Evolutionary conservation across 1,140 invertebrate species (phyloP).

Genomic region (Drosophila orena): DNA sequence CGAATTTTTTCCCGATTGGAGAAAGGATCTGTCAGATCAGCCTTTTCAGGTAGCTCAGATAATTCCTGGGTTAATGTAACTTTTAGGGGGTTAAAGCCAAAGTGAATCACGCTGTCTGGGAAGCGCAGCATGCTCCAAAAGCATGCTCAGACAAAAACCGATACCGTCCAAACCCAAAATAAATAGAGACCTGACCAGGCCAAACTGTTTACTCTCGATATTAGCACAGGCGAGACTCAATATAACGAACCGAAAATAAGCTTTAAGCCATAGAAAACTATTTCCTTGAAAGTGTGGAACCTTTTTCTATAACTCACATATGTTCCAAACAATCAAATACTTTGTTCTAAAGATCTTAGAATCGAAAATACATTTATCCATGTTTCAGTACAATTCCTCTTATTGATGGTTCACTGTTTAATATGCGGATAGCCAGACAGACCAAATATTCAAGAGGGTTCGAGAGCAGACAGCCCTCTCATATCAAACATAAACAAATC

Average conservation of each 20-base stretch:
- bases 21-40: no score
- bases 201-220: conserved; percentile 37
- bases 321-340: no score
- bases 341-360: no score
- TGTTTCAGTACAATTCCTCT: not conserved
- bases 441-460: not conserved
- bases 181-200: conserved; percentile 31
- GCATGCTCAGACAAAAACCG: conserved; percentile 26
- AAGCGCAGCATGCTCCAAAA: conserved; percentile 22
- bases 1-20: no score
- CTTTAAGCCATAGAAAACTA: not conserved
- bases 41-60: conserved; percentile 3
- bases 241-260: not conserved
- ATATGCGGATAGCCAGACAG: conserved; percentile 4
- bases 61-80: conserved; percentile 4
- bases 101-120: conserved; percentile 35
- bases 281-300: no score
- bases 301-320: not conserved
- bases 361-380: no score
- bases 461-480: conserved; percentile 9
- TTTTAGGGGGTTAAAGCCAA: conserved; percentile 20
- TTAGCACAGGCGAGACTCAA: conserved; percentile 8
- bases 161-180: conserved; percentile 22
- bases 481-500: conserved; percentile 32
- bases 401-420: not conserved